phyloP scores from a whole-genome alignment of 1,140 invertebrate genomes.

The Charaxes varanes region DNA sequence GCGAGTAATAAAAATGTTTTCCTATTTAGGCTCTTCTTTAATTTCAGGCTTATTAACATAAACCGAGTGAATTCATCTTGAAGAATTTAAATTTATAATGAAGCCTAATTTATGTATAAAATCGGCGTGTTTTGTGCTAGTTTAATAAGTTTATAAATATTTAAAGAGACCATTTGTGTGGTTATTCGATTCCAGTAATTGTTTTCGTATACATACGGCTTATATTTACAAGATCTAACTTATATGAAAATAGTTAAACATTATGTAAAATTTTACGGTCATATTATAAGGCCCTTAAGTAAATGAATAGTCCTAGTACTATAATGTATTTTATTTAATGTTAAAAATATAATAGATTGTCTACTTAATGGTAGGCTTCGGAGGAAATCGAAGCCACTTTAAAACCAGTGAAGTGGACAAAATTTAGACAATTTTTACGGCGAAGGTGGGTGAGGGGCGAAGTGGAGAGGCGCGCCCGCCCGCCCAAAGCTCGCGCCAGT shows the following conservation, averaged over 20 bases:
- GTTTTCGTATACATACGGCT: too few species aligned
- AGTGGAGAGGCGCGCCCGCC: slow-evolving; percentile 42
- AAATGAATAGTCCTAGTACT: too few species aligned
- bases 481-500: slow-evolving; percentile 48
- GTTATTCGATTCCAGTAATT: too few species aligned
- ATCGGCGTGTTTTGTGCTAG: slow-evolving; percentile 9
- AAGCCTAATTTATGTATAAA: slow-evolving; percentile 28
- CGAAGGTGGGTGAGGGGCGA: slow-evolving; percentile 37
- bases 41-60: slow-evolving; percentile 6
- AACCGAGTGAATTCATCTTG: slow-evolving; percentile 8
- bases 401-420: slow-evolving; percentile 36
- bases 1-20: background rate
- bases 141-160: background rate
- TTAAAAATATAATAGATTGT: too few species aligned
- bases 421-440: slow-evolving; percentile 52
- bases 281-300: too few species aligned
- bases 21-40: background rate
- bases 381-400: too few species aligned
- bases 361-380: too few species aligned
- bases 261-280: too few species aligned
- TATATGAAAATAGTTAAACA: too few species aligned
- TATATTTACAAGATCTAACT: too few species aligned
- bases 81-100: slow-evolving; percentile 35
- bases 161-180: background rate
- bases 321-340: too few species aligned